Evolutionary conservation across 1,140 invertebrate genomes (phyloP), one percentile per base, ranked within the genome.

Genomic region (Gryon sp.): DNA sequence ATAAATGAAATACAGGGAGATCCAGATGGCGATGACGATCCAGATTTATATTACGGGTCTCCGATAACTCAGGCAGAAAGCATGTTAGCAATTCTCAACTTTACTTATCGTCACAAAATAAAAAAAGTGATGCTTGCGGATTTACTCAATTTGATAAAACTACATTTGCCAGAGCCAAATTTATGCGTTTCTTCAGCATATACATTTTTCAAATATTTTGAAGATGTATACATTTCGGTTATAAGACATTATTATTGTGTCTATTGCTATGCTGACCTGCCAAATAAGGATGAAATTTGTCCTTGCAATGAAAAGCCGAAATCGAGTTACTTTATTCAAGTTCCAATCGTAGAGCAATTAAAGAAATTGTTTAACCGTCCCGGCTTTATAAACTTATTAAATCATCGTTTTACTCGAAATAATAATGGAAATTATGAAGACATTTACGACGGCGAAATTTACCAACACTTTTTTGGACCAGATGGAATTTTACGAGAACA

Each of bases 41-140:
- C n/a, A 52, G n/a, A 24, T 6, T 34, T 72, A 9, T 70, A 65
- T 22, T 6, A 41, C 14, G 43, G 45, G 60, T 55, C 68, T n/a
- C 59, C 12, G 11, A 48, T 78, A 34, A 74, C 63, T 11, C 1
- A 60, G 12, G 18, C 15, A 8, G 41, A 74, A 48, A 78, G 70
- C 26, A 6, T 74, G 1, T 9, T 78, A n/a, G 9, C 15, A 9
- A 73, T 70, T 46, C 48, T 73, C 14, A 68, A 63, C 11, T 48
- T 72, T 12, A 6, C 59, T 18, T 48, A 53, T 16, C 65, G 65
- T 16, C 30, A 70, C 15, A 72, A 66, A 20, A 32, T 45, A 5
- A 38, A 36, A 1, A 66, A 55, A 24, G 60, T 46, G 0, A 20
- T 66, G 26, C 41, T 79, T 19, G 8, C 43, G 0, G 52, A 69